Percentiles rank a stretch among this genome's conserved stretches.
These are phyloP conservation scores for Hystrix cristata DNA, from an alignment of 2,113 vertebrate species.

Conservation along the genomic window DNA sequence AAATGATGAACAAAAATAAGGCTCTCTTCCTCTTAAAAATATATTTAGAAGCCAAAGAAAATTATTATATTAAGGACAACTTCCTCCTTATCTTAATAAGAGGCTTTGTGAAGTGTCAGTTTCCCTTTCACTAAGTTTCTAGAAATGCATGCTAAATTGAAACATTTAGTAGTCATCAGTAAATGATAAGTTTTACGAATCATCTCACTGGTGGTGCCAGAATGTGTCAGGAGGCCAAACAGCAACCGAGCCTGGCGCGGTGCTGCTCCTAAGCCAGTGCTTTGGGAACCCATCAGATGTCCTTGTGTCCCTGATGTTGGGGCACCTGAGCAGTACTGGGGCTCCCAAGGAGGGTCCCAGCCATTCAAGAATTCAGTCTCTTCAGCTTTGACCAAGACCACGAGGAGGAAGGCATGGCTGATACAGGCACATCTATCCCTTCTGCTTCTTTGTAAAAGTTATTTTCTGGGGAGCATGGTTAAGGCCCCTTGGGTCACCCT, in stretches of 20 bases:
- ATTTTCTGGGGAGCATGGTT: neutral
- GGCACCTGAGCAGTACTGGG: neutral
- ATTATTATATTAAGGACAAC: conserved; percentile 44
- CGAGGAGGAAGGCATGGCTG: neutral
- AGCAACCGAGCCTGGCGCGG: neutral
- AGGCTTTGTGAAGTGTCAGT: conserved; percentile 37
- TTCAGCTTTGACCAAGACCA: neutral
- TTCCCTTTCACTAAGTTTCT: conserved; percentile 53
- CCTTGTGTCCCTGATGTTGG: neutral
- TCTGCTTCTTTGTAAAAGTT: neutral
- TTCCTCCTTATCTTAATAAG: conserved; percentile 56
- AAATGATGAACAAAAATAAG: conserved; percentile 59
- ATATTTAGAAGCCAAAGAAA: conserved; percentile 60
- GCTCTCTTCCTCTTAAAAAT: conserved; percentile 30
- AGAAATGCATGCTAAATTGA: conserved; percentile 57
- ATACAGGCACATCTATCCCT: neutral
- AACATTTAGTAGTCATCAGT: conserved; percentile 16
- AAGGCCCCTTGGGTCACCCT: neutral
- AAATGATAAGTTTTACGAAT: neutral
- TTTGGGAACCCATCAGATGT: neutral
- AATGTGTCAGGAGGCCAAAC: neutral
- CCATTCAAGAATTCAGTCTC: neutral
- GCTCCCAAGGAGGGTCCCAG: neutral
- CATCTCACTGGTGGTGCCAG: neutral
- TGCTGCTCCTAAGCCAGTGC: neutral